These are phyloP conservation scores for Drosophila colorata DNA, from an alignment of 2,888 invertebrate species.

Conservation along the genomic window DNA sequence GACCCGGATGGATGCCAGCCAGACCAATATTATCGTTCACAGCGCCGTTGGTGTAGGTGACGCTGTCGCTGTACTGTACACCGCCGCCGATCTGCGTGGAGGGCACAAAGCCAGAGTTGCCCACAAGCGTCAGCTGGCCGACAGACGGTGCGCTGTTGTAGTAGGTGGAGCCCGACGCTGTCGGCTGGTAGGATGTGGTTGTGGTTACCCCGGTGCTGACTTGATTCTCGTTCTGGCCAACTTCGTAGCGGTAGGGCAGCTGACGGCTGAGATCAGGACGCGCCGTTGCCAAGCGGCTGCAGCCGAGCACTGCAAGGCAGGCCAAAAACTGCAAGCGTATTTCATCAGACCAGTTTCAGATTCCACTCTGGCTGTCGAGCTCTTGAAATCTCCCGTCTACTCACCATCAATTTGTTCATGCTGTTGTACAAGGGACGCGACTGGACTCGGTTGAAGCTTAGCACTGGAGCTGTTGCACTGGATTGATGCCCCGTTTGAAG, in stretches of 20 bases:
- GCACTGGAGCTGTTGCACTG: slow-evolving; percentile 60
- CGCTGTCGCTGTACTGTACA: slow-evolving; percentile 2
- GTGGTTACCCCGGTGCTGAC: slow-evolving; percentile 32
- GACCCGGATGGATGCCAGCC: slow-evolving; percentile 58
- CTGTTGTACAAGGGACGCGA: slow-evolving; percentile 24
- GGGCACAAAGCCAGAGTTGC: slow-evolving; percentile 38
- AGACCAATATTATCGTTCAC: slow-evolving; percentile 53
- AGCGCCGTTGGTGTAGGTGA: slow-evolving; percentile 24
- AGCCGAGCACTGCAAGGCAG: slow-evolving; percentile 64
- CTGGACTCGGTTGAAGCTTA: slow-evolving; percentile 37
- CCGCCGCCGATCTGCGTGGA: slow-evolving; percentile 19
- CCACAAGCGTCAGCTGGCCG: slow-evolving; percentile 49
- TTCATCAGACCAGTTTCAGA: background rate
- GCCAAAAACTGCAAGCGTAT: slow-evolving; percentile 63
- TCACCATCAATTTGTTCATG: slow-evolving; percentile 81
- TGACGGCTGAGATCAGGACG: slow-evolving; percentile 81
- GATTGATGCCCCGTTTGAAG: slow-evolving; percentile 56
- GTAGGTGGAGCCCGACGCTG: slow-evolving; percentile 70
- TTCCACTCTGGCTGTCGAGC: background rate
- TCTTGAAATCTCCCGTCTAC: slow-evolving; percentile 18
- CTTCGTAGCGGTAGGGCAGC: slow-evolving; percentile 77
- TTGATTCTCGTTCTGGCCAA: slow-evolving; percentile 60
- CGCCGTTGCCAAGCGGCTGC: slow-evolving; percentile 54
- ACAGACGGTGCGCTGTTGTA: slow-evolving; percentile 58
- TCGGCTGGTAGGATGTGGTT: slow-evolving; percentile 66